Percentiles rank a stretch among this genome's conserved stretches.
Evolutionary conservation across 1,140 invertebrate genomes (phyloP).

Genomic region (Eupristina koningsbergeri): DNA sequence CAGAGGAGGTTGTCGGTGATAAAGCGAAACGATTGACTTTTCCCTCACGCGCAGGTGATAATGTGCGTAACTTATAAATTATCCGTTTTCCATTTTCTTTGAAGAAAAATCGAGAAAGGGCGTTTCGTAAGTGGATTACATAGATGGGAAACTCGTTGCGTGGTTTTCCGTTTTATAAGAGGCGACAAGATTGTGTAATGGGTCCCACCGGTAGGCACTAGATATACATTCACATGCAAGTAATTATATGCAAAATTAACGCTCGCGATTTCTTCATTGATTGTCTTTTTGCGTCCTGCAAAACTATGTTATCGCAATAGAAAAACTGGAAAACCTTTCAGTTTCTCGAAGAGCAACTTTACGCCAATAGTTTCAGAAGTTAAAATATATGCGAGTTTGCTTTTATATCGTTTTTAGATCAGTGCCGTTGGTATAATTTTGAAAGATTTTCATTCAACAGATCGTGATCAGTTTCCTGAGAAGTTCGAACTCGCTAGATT

Average conservation of each 20-base stretch:
- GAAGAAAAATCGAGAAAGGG: background rate
- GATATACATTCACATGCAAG: background rate
- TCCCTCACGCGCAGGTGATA: background rate
- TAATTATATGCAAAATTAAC: conserved; percentile 44
- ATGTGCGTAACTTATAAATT: background rate
- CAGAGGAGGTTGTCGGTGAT: background rate
- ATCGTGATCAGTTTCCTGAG: background rate
- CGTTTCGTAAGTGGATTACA: background rate
- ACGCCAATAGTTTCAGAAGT: background rate
- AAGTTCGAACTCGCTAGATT: background rate
- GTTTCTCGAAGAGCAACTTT: background rate
- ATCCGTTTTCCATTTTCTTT: background rate
- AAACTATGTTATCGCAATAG: too few species aligned
- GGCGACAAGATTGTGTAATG: conserved; percentile 33
- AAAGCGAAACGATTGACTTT: background rate
- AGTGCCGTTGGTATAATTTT: background rate
- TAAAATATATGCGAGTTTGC: background rate
- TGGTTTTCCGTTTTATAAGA: background rate
- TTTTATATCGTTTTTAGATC: conserved; percentile 5
- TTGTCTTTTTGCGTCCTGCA: too few species aligned
- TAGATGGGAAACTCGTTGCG: background rate
- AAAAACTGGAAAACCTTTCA: background rate
- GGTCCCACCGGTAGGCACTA: background rate
- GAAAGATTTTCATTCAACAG: background rate
- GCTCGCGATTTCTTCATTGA: background rate